Conservation (phyloP, 2,113 vertebrate genomes). For the Carettochelys insculpta region DNA sequence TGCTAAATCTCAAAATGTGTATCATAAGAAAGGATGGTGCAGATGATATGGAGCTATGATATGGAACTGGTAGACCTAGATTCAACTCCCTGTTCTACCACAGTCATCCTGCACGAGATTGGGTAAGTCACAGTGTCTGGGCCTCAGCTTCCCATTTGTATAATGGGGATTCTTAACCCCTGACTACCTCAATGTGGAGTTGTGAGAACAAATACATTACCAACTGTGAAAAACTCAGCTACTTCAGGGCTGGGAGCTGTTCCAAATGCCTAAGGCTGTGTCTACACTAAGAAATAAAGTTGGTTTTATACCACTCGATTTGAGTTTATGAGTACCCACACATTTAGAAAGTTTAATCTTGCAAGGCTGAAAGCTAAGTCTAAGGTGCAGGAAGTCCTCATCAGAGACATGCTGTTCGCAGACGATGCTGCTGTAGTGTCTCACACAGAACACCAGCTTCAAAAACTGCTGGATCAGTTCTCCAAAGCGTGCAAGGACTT, state of each 20-base stretch:
- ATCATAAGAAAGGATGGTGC: background rate
- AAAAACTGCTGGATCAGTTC: no score
- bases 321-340: no score
- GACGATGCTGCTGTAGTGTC: no score
- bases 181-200: background rate
- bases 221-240: background rate
- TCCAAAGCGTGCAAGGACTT: no score
- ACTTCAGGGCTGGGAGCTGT: background rate
- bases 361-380: no score
- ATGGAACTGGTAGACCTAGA: background rate
- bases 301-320: no score
- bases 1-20: background rate
- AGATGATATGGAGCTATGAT: background rate
- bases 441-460: no score
- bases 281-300: no score
- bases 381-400: no score
- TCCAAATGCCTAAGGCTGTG: no score
- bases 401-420: no score
- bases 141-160: background rate
- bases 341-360: no score
- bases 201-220: background rate
- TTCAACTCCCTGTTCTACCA: background rate
- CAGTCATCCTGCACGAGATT: background rate
- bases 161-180: background rate
- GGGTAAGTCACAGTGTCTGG: background rate